phyloP scores from a whole-genome alignment of 2,113 vertebrate species.

The Lucifuga dentata region DNA sequence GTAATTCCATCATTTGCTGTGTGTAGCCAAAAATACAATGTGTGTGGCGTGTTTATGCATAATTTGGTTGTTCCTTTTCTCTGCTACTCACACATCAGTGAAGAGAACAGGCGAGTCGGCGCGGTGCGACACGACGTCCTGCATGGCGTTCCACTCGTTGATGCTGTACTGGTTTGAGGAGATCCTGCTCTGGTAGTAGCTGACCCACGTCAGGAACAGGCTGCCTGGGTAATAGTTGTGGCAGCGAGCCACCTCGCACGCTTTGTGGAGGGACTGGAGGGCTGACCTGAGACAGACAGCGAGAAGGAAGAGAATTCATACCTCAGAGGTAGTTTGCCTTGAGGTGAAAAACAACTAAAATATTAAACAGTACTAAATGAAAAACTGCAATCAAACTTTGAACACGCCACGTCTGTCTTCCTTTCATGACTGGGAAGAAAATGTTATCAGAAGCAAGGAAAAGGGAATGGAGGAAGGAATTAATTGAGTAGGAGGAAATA shows the following conservation, averaged over 20 bases:
- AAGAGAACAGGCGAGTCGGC: constrained; percentile 95
- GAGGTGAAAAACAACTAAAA: neutral
- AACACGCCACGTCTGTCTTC: neutral
- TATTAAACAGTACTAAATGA: too few species aligned
- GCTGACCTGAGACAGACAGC: constrained; percentile 88
- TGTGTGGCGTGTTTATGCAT: neutral
- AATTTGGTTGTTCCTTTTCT: neutral
- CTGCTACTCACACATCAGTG: constrained; percentile 91
- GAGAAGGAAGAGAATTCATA: constrained; percentile 6
- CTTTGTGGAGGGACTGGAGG: constrained; percentile 96
- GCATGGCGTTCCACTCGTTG: constrained; percentile 99
- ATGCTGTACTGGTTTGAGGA: constrained; percentile 93
- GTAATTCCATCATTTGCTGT: too few species aligned
- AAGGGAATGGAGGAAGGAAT: neutral
- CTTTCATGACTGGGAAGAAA: neutral
- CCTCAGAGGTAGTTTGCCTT: neutral
- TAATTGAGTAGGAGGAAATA: too few species aligned
- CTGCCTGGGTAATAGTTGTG: constrained; percentile 98
- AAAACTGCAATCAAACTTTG: too few species aligned
- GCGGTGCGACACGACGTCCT: constrained; percentile 95
- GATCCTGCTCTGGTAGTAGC: constrained; percentile 97
- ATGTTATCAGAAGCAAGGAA: too few species aligned
- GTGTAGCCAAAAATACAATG: too few species aligned
- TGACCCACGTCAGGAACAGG: constrained; percentile 98
- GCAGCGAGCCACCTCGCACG: constrained; percentile 94